Base-by-base conservation (phyloP, 53 echinoderm and acorn worm species). In the Pentamera pediparva region DNA sequence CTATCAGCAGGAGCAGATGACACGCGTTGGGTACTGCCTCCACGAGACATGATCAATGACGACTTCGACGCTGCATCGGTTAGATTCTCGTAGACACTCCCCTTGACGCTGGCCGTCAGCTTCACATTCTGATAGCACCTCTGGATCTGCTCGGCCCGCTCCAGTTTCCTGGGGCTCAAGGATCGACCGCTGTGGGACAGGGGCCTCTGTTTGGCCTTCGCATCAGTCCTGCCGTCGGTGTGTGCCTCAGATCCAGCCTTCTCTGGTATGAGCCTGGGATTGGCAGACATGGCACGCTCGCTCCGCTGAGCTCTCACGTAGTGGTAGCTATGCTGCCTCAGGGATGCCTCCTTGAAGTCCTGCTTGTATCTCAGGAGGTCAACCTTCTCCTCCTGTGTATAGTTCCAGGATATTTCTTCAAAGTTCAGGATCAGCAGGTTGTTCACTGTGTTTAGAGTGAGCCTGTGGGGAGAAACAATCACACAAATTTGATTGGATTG, bases 341-440 rank as follows among this genome's bases (percentile, higher is more conserved):
- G 83, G 0, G 88, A 83, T 49, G 96, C 96, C 38, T 96, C 96
- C 13, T 82, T 81, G 36, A 91, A 96, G 59, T 85, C 82, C 52
- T 91, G 91, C 78, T 91, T 91, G 81, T 96, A 88, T 5, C 91
- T 51, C 1, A 96, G 77, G 4, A 96, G 81, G 67, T 91, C 96
- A 53, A 96, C 91, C 65, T 96, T 96, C 57, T 96, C 96, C 7
- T 83, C 75, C 34, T 88, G 91, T 32, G 76, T 75, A 41, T 96
- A 96, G 59, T 96, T 86, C 96, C 96, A 96, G 18, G 87, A 54
- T 18, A 96, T 91, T 52, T 90, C 91, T 72, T 96, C 96, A 86
- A 95, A 95, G 80, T 88, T 88, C 15, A 98, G 71, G n/a, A 98
- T 84, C 18, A 92, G 69, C 0, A 98, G 80, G 50, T 87, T 98